Evolutionary conservation across 2,888 invertebrate species (phyloP), one percentile per base, ranked within the genome.

Genomic region (Plemyria rubiginata): DNA sequence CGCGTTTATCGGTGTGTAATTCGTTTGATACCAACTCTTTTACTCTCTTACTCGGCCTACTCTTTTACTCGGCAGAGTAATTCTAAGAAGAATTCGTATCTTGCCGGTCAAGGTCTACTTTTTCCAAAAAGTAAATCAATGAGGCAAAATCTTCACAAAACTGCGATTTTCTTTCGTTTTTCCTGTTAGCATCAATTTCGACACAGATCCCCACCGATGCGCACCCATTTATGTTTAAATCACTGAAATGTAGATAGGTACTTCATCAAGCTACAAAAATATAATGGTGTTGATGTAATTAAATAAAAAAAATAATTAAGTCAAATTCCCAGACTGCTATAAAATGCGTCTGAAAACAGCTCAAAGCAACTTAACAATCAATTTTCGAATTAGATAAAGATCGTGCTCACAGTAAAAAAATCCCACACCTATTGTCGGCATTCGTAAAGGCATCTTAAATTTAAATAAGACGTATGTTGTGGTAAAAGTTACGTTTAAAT

Each of bases 401-500:
- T 54, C 51, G 46, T 6, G 16, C 15, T 57, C 54, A 58, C 54
- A 51, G 38, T 38, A 45, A 60, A 60, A 60, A 55, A 52, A 36
- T 51, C 45, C 36, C 54, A 60, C 61, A 49, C 28, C 11, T 43
- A 56, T 22, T 32, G 61, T 51, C 67, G 65, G 65, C 59, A 62
- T 65, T 65, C 54, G 46, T 41, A 61, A 65, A 56, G 58, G 59
- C 49, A 40, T 52, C 41, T 48, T 28, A 62, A 67, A 70, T 67
- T 53, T 11, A 54, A 66, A 54, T 60, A 51, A 55, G 28, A 46
- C 55, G 55, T 65, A 66, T 60, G 63, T 60, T 61, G 54, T 58
- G 62, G 66, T 56, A 52, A 67, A 60, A 62, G 66, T 65, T 68
- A 67, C 61, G 63, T 65, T 54, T 55, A 65, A 68, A 68, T 64